A percentile compares a stretch with the other conserved stretches of the same genome.
These are phyloP conservation scores for Chelon labrosus DNA, from an alignment of 2,797 vertebrate genomes.

Conservation along the genomic window DNA sequence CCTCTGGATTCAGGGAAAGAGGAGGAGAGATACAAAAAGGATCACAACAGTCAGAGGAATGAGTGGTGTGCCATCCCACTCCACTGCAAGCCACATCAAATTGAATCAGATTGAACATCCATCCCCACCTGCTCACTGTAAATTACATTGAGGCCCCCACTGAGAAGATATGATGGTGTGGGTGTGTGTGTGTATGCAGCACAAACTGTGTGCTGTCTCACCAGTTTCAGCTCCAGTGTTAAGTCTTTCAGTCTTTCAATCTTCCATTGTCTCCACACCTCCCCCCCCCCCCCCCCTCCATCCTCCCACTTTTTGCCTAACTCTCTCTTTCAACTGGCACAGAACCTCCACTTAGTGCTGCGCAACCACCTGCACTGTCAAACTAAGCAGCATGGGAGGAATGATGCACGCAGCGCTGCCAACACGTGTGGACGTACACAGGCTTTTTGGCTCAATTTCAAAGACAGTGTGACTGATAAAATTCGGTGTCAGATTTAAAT, in stretches of 20 bases:
- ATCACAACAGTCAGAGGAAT: slow-evolving; percentile 68
- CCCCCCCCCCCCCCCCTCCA: slow-evolving; percentile 14
- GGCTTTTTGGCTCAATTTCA: slow-evolving; percentile 17
- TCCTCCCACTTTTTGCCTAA: slow-evolving; percentile 22
- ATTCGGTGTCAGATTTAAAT: slow-evolving; percentile 14
- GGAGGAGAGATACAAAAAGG: slow-evolving; percentile 57
- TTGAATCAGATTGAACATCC: slow-evolving; percentile 82
- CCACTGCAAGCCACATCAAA: slow-evolving; percentile 77
- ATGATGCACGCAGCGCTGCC: slow-evolving; percentile 32
- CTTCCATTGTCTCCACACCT: slow-evolving; percentile 61
- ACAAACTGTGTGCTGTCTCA: slow-evolving; percentile 65
- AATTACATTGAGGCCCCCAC: slow-evolving; percentile 74
- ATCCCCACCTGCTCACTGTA: slow-evolving; percentile 81
- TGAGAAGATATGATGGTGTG: slow-evolving; percentile 66
- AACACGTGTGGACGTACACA: slow-evolving; percentile 17
- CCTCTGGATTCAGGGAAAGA: slow-evolving; percentile 33
- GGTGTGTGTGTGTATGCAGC: slow-evolving; percentile 38
- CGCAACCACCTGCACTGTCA: slow-evolving; percentile 63
- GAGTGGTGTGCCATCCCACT: slow-evolving; percentile 72
- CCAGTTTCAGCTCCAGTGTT: slow-evolving; percentile 71
- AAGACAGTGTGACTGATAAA: slow-evolving; percentile 17
- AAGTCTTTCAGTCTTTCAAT: slow-evolving; percentile 75
- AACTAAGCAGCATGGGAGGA: slow-evolving; percentile 47
- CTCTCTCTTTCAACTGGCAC: slow-evolving; percentile 57
- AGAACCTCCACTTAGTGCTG: slow-evolving; percentile 65